Evolutionary conservation across 2,888 invertebrate species (phyloP), one percentile per base, ranked within the genome.

Genomic region (Xestia ashworthii): DNA sequence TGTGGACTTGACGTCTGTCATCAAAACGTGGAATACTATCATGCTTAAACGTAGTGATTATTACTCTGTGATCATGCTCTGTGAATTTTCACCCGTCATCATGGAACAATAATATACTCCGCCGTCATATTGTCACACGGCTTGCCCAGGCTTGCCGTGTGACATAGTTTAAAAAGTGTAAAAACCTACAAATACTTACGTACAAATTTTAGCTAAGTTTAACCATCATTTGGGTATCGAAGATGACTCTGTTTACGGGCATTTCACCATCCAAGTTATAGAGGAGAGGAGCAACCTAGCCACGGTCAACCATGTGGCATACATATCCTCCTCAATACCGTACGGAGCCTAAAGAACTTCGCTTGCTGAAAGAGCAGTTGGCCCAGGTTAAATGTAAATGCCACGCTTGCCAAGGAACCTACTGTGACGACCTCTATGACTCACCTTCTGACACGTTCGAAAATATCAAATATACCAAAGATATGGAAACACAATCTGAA

Each of bases 361-460:
- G 87, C 8, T 75, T 85, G 12, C 81, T 96, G 41, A 95, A 95
- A 81, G 82, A 88, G 32, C 91, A 93, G 81, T 84, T 96, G 44
- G 94, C 94, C 0, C 89, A 90, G 6, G 80, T 94, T 1, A 80
- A 88, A 2, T 95, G 95, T 87, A 91, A 91, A 68, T 95, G 95
- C 78, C 83, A 74, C 12, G 69, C 86, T 19, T 92, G 92, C 67
- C 80, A 83, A 55, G 62, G 53, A 55, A 6, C 6, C 14, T 41
- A 3, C 14, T 41, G 3, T 48, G 53, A 25, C 14, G 11, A 41
- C 9, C 22, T 32, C 9, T 65, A 44, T 22, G 9, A 9, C 53
- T 25, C 3, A 41, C 22, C 25, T 8, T n/a, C n/a, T 4, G 50
- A 55, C 5, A 5, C 32, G 16, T 41, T n/a, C 6, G 50, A 81